A percentile compares a stretch with the other conserved stretches of the same genome.
phyloP scores from a whole-genome alignment of 2,113 vertebrate genomes.

The Lampris megalopsis region DNA sequence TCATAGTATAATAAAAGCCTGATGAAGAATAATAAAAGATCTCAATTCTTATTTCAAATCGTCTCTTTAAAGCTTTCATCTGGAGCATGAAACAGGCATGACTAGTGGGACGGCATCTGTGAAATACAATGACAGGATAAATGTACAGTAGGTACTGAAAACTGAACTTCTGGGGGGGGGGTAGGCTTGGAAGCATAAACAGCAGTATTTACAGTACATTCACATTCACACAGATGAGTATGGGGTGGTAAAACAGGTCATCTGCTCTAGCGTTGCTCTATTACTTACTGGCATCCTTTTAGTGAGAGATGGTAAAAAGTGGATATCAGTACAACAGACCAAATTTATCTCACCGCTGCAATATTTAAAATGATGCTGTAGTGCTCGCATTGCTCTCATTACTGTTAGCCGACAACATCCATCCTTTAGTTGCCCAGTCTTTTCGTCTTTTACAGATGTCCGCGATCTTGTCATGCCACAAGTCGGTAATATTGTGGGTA shows the following conservation, averaged over 20 bases:
- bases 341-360: neutral
- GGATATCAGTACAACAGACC: too few relatives aligned
- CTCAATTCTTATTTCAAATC: conserved; percentile 60
- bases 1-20: conserved; percentile 20
- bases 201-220: neutral
- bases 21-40: conserved; percentile 26
- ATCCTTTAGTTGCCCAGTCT: neutral
- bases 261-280: neutral
- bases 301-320: too few relatives aligned
- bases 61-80: conserved; percentile 51
- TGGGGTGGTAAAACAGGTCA: too few relatives aligned
- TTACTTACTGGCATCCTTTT: too few relatives aligned
- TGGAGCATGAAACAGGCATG: conserved; percentile 61
- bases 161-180: too few relatives aligned
- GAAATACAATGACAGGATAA: conserved; percentile 21
- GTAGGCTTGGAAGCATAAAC: neutral
- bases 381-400: neutral
- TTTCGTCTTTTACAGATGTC: conserved; percentile 63
- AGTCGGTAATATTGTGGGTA: conserved; percentile 53
- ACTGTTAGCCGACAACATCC: neutral
- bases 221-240: too few relatives aligned
- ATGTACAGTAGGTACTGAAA: neutral
- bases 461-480: conserved; percentile 41
- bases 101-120: conserved; percentile 57
- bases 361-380: neutral